A percentile compares a stretch with the other conserved stretches of the same genome.
Evolutionary conservation across 2,113 vertebrate species (phyloP).

Genomic region (Ammodytes marinus): DNA sequence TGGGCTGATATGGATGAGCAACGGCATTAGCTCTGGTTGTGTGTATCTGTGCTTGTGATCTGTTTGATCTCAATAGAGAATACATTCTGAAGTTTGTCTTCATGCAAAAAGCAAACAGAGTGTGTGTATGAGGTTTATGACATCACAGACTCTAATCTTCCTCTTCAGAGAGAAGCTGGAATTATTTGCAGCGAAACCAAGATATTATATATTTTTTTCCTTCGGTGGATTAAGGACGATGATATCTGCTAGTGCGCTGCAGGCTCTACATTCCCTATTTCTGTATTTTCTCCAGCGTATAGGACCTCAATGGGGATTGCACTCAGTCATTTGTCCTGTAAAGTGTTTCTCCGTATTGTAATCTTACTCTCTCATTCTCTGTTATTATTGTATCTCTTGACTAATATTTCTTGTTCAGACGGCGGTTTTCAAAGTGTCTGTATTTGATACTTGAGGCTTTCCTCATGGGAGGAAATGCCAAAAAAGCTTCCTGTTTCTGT

Average conservation of each 20-base stretch:
- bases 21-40: slow-evolving; percentile 45
- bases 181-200: slow-evolving; percentile 69
- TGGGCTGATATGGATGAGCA: slow-evolving; percentile 45
- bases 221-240: slow-evolving; percentile 73
- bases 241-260: slow-evolving; percentile 70
- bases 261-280: slow-evolving; percentile 75
- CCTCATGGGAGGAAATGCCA: slow-evolving; percentile 64
- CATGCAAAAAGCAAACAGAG: slow-evolving; percentile 36
- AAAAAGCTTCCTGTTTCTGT: slow-evolving; percentile 67
- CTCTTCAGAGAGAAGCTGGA: slow-evolving; percentile 65
- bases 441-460: slow-evolving; percentile 65
- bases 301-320: slow-evolving; percentile 71
- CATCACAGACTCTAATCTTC: slow-evolving; percentile 73
- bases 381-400: slow-evolving; percentile 70
- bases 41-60: slow-evolving; percentile 49
- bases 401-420: slow-evolving; percentile 73
- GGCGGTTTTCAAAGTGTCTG: slow-evolving; percentile 55
- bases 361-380: slow-evolving; percentile 69
- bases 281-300: slow-evolving; percentile 72
- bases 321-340: slow-evolving; percentile 77
- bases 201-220: slow-evolving; percentile 39
- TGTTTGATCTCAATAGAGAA: slow-evolving; percentile 65
- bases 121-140: slow-evolving; percentile 56
- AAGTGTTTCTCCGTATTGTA: slow-evolving; percentile 74
- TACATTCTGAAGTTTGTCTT: slow-evolving; percentile 59